These are phyloP conservation scores for Acipenser transmontanus DNA, from an alignment of 2,797 vertebrate species.

Conservation along the genomic window DNA sequence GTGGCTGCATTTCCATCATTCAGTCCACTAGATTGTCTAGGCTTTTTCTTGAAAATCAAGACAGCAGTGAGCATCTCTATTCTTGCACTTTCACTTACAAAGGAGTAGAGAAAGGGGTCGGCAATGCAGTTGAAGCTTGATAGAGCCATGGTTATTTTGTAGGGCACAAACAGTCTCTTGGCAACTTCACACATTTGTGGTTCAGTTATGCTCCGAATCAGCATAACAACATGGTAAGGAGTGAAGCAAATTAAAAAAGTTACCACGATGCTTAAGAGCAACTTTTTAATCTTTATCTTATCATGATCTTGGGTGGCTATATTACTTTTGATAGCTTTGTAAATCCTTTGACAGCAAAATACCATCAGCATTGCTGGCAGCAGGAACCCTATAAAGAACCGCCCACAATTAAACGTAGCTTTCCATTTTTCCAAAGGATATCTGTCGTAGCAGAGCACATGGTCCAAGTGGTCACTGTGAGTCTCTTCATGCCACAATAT, in stretches of 20 bases:
- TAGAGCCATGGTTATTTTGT: slow-evolving; percentile 65
- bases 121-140: slow-evolving; percentile 74
- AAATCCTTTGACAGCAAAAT: slow-evolving; percentile 66
- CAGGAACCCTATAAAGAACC: slow-evolving; percentile 63
- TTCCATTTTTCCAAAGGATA: slow-evolving; percentile 54
- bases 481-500: slow-evolving; percentile 53
- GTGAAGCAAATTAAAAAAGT: slow-evolving; percentile 75
- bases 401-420: slow-evolving; percentile 41
- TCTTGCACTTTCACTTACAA: slow-evolving; percentile 67
- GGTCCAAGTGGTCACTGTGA: slow-evolving; percentile 25
- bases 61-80: slow-evolving; percentile 49
- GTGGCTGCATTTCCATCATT: neutral
- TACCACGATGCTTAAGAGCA: slow-evolving; percentile 62
- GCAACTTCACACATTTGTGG: slow-evolving; percentile 12
- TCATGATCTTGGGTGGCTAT: slow-evolving; percentile 66
- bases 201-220: slow-evolving; percentile 57
- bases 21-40: neutral
- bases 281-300: slow-evolving; percentile 57
- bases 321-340: slow-evolving; percentile 60
- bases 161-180: slow-evolving; percentile 40
- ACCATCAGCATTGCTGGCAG: slow-evolving; percentile 61
- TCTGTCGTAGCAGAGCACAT: slow-evolving; percentile 62
- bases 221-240: slow-evolving; percentile 66
- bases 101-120: slow-evolving; percentile 81
- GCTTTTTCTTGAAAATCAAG: slow-evolving; percentile 11